Evolutionary conservation across 92 coral and sea anemone genomes (phyloP), one percentile per base, ranked within the genome.

Genomic region (Muricea muricata): DNA sequence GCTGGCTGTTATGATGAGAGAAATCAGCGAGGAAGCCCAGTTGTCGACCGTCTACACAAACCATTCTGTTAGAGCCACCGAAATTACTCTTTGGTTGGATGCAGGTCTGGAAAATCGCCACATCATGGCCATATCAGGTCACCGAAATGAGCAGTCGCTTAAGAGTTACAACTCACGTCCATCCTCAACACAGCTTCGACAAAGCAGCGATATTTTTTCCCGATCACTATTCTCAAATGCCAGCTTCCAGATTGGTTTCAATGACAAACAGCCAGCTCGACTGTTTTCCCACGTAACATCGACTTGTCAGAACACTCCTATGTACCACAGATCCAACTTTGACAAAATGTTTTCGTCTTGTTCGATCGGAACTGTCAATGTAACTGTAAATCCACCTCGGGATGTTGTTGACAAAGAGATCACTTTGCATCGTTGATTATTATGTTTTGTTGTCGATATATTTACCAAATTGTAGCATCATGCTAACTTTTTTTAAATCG

Each of bases 61-160:
- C 73, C 80, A 86, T 67, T 40, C 71, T 11, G 89, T 86, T 3
- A 78, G 89, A 45, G 82, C 82, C 20, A 76, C 82, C n/a, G 82
- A 75, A 12, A 76, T 76, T 8, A 39, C 82, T 26, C 35, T 80
- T 9, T 80, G 89, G 92, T 63, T 89, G 0, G 24, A 78, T 79
- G 85, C 82, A 34, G 92, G 91, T 0, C 21, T 86, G 11, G 69
- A 84, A 35, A 67, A 28, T 50, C 83, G 88, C 21, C 91, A 86
- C 13, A 90, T 90, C 0, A 90, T 90, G 90, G 56, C 86, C 18
- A 25, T 89, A n/a, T 89, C 89, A 7, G 90, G 92, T 32, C 87
- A 89, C 48, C 73, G 93, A 42, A 82, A 82, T 25, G 91, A 90
- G 65, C 57, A 78, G 18, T 70, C 84, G 57, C 90, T 90, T 15